Base-by-base conservation (phyloP, 2,888 invertebrate species). In the Lapara coniferarum region DNA sequence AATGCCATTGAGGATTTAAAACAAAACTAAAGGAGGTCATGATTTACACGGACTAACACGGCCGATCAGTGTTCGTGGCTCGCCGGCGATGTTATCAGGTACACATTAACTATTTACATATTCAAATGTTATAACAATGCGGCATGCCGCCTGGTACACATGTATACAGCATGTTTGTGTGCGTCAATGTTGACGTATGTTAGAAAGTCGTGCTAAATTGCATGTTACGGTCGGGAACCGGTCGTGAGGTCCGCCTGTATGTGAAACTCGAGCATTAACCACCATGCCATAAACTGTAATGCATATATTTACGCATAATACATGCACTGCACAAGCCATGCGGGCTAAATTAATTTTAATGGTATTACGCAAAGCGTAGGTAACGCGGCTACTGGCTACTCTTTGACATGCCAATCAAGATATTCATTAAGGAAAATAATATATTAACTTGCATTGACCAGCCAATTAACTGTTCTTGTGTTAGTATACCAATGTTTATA, bases 161-260 rank as follows among this genome's bases (percentile, higher is more conserved):
- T 30, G 51, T 30, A 49, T n/a, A 56, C 57, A 10, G 51, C 68
- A 59, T 14, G 37, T 63, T 66, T 71, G 52, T 71, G 46, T 68
- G 59, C 70, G 67, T 70, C 68, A 66, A 58, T 51, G 57, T 66
- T 44, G 46, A 67, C 53, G 52, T 58, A 16, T 25, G 68, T 72
- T 89, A 87, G 89, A 90, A 89, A 89, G 89, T 86, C 81, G 84
- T 84, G 85, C 84, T 84, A 85, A 89, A 87, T 86, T 85, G 80
- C 83, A 85, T 77, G 83, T 83, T 85, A 77, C 74, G 74, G 63
- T 12, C 63, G 49, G 63, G 63, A 63, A 63, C 63, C 74, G 52
- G 70, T 74, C 75, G 74, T 71, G 72, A 71, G 74, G 80, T 82
- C 82, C 79, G 83, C 83, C 78, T 77, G 78, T 77, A 79, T 80